phyloP scores from a whole-genome alignment of 2,797 vertebrate genomes.

The Ispidina lecontei region DNA sequence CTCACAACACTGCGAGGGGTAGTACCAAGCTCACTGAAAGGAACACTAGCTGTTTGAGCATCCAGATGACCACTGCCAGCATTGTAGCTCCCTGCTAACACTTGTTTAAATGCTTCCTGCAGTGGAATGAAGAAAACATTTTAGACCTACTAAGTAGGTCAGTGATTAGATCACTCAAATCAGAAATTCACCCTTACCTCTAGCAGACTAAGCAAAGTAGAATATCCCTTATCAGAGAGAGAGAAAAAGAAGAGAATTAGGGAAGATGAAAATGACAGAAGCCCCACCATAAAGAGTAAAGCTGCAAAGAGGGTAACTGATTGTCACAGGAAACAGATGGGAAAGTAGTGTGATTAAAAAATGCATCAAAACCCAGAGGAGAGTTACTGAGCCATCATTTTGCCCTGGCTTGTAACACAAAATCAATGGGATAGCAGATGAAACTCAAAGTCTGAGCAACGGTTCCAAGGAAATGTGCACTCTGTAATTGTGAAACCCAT shows the following conservation, averaged over 20 bases:
- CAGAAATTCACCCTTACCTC: not conserved
- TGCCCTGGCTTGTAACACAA: not conserved
- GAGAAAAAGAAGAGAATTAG: not conserved
- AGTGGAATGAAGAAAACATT: not conserved
- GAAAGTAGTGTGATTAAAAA: not conserved
- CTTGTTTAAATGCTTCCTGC: not conserved
- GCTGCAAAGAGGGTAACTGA: not conserved
- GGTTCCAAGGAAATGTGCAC: not conserved
- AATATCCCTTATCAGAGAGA: not conserved
- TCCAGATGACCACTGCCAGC: not conserved
- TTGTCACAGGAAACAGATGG: not conserved
- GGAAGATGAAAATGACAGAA: not conserved
- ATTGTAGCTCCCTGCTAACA: not conserved
- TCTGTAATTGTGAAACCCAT: not conserved
- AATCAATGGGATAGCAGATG: not conserved
- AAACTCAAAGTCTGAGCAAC: not conserved
- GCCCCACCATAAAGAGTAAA: not conserved
- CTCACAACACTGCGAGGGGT: not conserved
- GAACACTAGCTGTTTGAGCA: not conserved
- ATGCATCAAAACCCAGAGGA: not conserved
- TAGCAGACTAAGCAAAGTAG: not conserved
- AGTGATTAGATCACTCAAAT: not conserved
- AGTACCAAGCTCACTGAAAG: not conserved
- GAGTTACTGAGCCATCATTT: not conserved
- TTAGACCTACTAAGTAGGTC: not conserved